Evolutionary conservation across 2,113 vertebrate species (phyloP).

Genomic region (Callocephalon fimbriatum): DNA sequence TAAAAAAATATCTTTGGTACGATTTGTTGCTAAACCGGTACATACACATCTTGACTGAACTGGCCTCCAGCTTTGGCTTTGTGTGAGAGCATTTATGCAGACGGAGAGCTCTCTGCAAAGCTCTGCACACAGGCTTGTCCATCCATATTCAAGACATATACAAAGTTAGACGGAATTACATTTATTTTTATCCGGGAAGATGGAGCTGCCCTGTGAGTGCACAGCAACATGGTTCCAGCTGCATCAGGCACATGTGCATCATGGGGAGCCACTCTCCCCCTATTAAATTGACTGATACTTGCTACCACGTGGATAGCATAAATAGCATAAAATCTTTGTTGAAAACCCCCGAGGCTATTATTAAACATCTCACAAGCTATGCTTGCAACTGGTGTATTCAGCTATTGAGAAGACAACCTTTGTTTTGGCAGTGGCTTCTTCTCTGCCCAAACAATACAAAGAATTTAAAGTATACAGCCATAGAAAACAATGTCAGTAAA

Average conservation of each 20-base stretch:
- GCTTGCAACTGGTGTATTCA: background rate
- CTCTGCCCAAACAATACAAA: background rate
- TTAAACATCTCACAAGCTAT: background rate
- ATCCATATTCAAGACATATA: background rate
- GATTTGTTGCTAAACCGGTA: background rate
- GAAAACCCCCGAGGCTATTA: background rate
- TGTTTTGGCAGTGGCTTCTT: background rate
- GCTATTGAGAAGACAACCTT: background rate
- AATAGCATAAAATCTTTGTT: background rate
- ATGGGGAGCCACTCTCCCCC: background rate
- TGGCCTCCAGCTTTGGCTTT: background rate
- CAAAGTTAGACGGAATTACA: background rate
- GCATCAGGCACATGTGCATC: background rate
- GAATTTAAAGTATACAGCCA: background rate
- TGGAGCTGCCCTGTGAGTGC: background rate
- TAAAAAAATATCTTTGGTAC: background rate
- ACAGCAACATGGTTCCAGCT: background rate
- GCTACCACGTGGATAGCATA: background rate
- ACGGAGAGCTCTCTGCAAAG: background rate
- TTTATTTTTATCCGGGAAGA: background rate
- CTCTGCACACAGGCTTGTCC: background rate
- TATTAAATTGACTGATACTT: background rate
- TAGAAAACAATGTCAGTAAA: background rate
- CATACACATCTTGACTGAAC: background rate
- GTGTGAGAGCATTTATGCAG: background rate